These are phyloP conservation scores for Neocloeon triangulifer DNA, from an alignment of 1,140 invertebrate genomes.

Conservation along the genomic window DNA sequence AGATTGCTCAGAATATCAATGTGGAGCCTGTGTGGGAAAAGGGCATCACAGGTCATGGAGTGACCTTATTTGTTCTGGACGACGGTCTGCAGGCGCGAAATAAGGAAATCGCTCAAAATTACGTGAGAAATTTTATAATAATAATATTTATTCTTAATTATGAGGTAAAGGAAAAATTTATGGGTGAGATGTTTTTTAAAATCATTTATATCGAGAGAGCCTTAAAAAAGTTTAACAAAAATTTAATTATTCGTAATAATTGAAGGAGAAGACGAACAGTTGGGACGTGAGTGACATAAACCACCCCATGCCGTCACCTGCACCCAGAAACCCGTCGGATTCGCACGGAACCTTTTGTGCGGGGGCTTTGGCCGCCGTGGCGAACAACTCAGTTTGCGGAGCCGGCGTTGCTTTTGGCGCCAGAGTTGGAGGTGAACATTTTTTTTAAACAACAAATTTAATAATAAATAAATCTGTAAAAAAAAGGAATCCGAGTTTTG, in stretches of 20 bases:
- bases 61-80: conserved; percentile 19
- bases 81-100: conserved; percentile 21
- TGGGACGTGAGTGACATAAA: not conserved
- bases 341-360: conserved; percentile 17
- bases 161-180: not conserved
- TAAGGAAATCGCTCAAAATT: conserved; percentile 19
- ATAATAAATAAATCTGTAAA: too few species aligned
- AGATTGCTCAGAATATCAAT: too few species aligned
- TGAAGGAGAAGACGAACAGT: too few species aligned
- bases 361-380: conserved; percentile 14
- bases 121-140: conserved; percentile 15
- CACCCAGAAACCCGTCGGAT: conserved; percentile 14
- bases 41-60: conserved; percentile 17
- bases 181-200: not conserved
- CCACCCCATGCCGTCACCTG: conserved; percentile 18
- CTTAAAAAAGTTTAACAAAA: not conserved
- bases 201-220: not conserved
- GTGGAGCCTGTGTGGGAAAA: conserved; percentile 18
- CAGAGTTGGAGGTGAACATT: conserved; percentile 13
- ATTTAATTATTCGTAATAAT: not conserved
- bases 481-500: conserved; percentile 19
- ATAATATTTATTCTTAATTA: not conserved
- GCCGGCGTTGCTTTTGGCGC: conserved; percentile 16
- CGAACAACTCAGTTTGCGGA: conserved; percentile 15
- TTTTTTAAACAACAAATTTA: too few species aligned